Conservation (phyloP, 53 echinoderm and acorn worm species). For the Holothuria leucospilota region DNA sequence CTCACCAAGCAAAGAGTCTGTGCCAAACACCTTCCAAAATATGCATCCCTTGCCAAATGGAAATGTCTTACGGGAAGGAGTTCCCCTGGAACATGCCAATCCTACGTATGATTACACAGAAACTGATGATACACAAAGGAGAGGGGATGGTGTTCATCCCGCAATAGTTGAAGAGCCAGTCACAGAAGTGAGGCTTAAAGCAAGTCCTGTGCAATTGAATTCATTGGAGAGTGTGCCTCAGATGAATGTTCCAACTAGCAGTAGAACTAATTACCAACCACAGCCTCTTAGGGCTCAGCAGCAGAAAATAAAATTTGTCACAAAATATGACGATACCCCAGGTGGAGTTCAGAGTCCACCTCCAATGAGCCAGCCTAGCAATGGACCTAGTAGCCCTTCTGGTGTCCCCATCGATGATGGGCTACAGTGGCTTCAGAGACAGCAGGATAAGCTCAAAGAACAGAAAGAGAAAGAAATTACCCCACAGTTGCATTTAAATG, state of each 20-base stretch:
- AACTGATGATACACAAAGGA: conserved; percentile 2
- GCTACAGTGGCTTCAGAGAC: conserved; percentile 85
- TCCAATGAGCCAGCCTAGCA: background rate
- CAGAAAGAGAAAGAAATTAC: conserved; percentile 69
- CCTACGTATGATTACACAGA: conserved; percentile 51
- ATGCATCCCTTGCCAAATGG: conserved; percentile 49
- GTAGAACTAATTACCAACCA: conserved; percentile 56
- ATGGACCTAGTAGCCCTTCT: conserved; percentile 13
- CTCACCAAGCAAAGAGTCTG: background rate
- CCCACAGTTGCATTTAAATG: conserved; percentile 34
- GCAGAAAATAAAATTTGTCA: conserved; percentile 68
- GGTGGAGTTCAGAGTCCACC: background rate
- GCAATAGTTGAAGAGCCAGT: background rate
- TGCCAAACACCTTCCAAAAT: conserved; percentile 11
- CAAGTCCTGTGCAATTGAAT: conserved; percentile 35
- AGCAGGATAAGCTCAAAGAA: conserved; percentile 88
- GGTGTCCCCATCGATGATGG: conserved; percentile 52
- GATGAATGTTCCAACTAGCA: background rate
- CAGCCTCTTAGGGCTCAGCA: conserved; percentile 78
- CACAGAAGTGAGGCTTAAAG: conserved; percentile 48
- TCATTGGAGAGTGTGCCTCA: conserved; percentile 31
- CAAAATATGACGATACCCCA: conserved; percentile 21
- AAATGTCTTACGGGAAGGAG: conserved; percentile 2
- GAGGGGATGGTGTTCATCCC: background rate
- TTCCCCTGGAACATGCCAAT: conserved; percentile 46